phyloP scores from a whole-genome alignment of 2,888 invertebrate species.

The Harpalus rufipes region DNA sequence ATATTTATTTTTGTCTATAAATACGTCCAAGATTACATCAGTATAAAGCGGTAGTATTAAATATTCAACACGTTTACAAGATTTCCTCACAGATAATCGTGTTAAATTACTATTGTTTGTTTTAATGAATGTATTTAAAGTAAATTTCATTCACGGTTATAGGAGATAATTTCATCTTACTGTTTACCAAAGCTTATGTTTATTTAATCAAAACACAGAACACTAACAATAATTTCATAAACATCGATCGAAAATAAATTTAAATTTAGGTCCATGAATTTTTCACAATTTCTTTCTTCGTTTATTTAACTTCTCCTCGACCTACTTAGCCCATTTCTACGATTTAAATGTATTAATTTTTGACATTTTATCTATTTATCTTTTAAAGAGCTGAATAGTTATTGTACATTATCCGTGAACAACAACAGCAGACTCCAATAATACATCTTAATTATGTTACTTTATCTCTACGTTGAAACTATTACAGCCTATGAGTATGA shows the following conservation, averaged over 20 bases:
- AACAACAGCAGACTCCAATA: too few species aligned
- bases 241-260: too few species aligned
- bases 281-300: too few species aligned
- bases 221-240: neutral
- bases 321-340: too few species aligned
- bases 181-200: neutral
- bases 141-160: neutral
- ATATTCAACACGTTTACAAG: constrained; percentile 23
- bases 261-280: too few species aligned
- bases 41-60: neutral
- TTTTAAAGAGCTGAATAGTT: too few species aligned
- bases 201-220: neutral
- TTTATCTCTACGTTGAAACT: neutral
- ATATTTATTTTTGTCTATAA: constrained; percentile 32
- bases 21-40: constrained; percentile 22
- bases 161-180: neutral
- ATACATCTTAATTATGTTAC: neutral
- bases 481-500: neutral
- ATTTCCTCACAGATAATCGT: constrained; percentile 3
- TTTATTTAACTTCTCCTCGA: too few species aligned
- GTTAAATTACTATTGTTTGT: constrained; percentile 21
- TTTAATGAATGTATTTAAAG: neutral
- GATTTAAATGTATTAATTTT: too few species aligned
- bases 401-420: too few species aligned
- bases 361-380: too few species aligned